Conservation (phyloP, 2,888 invertebrate species). For the Synanthedon andrenaeformis region DNA sequence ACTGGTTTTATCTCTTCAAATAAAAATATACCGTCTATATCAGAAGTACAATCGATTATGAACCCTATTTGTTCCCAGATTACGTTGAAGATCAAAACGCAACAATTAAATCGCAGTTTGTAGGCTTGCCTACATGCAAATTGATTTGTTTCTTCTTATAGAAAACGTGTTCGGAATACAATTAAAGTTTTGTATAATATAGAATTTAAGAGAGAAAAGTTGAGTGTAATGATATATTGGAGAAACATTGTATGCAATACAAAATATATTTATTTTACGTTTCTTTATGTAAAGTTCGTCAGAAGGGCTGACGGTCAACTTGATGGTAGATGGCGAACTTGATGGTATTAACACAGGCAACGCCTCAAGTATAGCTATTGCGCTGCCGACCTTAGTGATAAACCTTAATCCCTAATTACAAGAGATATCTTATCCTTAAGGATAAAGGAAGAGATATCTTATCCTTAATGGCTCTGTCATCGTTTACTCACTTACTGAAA, state of each 20-base stretch:
- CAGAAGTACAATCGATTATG: conserved; percentile 10
- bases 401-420: no score
- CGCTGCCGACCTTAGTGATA: no score
- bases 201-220: neutral
- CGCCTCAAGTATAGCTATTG: no score
- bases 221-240: neutral
- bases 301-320: no score
- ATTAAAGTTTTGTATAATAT: neutral
- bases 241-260: neutral
- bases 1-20: neutral
- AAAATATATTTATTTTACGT: neutral
- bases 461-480: no score
- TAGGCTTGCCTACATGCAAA: conserved; percentile 37
- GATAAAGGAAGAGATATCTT: no score
- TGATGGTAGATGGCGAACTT: no score
- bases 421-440: no score
- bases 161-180: neutral
- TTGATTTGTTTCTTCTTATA: conserved; percentile 12
- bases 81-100: no score
- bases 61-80: conserved; percentile 1
- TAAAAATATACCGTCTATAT: neutral
- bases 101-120: conserved; percentile 7
- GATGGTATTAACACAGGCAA: no score
- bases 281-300: neutral
- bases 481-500: no score